Evolutionary conservation across 1,140 invertebrate species (phyloP), one percentile per base, ranked within the genome.

Genomic region (Pogonomyrmex barbatus): DNA sequence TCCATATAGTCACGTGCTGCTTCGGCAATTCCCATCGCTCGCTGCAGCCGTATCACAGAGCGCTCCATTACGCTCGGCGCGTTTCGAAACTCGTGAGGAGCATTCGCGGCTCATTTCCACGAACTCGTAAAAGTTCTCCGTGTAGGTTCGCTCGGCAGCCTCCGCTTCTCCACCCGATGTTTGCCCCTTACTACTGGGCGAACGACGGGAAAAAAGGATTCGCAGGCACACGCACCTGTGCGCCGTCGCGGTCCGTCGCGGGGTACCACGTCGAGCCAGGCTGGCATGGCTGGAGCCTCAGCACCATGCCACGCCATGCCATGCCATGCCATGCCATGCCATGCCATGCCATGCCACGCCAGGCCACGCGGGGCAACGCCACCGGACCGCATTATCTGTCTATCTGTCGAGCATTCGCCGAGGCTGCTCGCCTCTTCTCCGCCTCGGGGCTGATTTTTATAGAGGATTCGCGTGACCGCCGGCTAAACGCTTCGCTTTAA

Each of bases 391-490:
- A 87, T 93, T 91, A 92, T 90, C 89, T 88, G 89, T 91, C 89
- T 90, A 89, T 88, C 86, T 76, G 87, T 79, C 65, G 77, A 87
- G 84, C 85, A 88, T 90, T 88, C 79, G 76, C 56, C 82, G 87
- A 83, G 81, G 62, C 58, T 62, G 65, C 65, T 62, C 45, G 79
- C 39, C 79, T 71, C 63, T 75, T 81, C 60, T 78, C 36, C 42
- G 77, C 90, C 92, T 87, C 85, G 77, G 68, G 92, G 88, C 91
- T 68, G 84, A 87, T 88, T 92, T 93, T 93, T 93, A 93, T 91
- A 91, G 89, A 65, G 85, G 91, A 89, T 86, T 93, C 90, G 92
- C 92, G 93, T 93, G 92, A 93, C 93, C 88, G 86, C 88, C 90
- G 82, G 83, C 89, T 92, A 93, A 93, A 92, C 90, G 92, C 79